Evolutionary conservation across 2,113 vertebrate species (phyloP).

Genomic region (Scolopax mira): DNA sequence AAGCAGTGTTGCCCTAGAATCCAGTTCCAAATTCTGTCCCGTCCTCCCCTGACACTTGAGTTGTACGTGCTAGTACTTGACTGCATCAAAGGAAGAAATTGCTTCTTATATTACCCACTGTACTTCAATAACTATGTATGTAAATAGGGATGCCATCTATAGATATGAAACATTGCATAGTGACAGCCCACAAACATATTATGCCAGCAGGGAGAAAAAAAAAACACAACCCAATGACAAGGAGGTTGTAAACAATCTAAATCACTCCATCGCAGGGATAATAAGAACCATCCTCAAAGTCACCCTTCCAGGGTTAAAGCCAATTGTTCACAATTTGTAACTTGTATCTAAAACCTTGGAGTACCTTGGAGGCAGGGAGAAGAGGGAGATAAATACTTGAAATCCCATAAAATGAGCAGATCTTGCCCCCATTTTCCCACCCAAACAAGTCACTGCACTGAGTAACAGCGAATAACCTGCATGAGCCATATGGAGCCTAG

Average conservation of each 20-base stretch:
- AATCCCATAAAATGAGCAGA: neutral
- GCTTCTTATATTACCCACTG: constrained; percentile 25
- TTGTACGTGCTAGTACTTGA: neutral
- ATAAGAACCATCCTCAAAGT: neutral
- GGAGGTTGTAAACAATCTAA: constrained; percentile 25
- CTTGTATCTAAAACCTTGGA: neutral
- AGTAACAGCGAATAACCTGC: neutral
- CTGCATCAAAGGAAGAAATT: neutral
- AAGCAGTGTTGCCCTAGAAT: neutral
- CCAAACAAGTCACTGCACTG: neutral
- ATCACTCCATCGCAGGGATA: neutral
- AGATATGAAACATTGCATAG: constrained; percentile 18
- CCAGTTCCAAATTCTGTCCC: neutral
- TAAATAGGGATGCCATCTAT: constrained; percentile 26
- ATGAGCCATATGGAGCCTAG: neutral
- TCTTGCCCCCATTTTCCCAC: neutral
- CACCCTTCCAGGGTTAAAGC: neutral
- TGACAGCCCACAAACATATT: constrained; percentile 18
- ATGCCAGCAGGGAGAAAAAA: neutral
- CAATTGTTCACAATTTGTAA: neutral
- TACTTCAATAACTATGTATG: neutral
- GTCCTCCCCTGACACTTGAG: neutral
- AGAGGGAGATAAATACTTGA: neutral
- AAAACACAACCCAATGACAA: neutral
- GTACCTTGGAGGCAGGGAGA: neutral